Conservation (phyloP, 1,140 invertebrate species). For the Nebria ingens region DNA sequence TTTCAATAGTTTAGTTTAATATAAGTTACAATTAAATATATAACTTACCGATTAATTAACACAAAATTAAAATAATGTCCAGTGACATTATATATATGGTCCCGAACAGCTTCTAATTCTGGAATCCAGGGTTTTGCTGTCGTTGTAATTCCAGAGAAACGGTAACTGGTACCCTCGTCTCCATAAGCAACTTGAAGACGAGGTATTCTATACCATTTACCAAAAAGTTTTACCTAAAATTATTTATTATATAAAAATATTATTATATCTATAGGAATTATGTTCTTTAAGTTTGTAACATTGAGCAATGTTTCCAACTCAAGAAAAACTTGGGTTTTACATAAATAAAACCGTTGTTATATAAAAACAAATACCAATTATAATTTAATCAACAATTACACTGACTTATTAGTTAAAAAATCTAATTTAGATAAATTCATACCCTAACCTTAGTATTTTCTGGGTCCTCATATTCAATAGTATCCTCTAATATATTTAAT, state of each 20-base stretch:
- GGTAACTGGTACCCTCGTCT: constrained; percentile 51
- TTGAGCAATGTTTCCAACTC: too few relatives aligned
- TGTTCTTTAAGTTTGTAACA: too few relatives aligned
- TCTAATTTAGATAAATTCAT: background rate
- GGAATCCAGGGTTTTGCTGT: constrained; percentile 52
- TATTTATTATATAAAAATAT: too few relatives aligned
- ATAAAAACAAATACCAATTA: too few relatives aligned
- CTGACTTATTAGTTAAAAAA: background rate
- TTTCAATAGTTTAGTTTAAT: background rate
- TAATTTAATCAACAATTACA: background rate
- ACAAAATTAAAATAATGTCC: constrained; percentile 57
- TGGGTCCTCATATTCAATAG: constrained; percentile 47
- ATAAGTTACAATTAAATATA: background rate
- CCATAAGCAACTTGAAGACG: constrained; percentile 58
- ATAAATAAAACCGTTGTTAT: too few relatives aligned
- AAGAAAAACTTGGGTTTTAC: too few relatives aligned
- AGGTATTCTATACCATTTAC: constrained; percentile 55
- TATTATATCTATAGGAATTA: too few relatives aligned
- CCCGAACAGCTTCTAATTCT: constrained; percentile 39
- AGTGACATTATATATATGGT: constrained; percentile 41
- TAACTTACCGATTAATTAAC: constrained; percentile 52
- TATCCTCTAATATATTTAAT: constrained; percentile 40
- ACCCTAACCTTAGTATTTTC: constrained; percentile 43
- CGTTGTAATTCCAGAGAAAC: constrained; percentile 50
- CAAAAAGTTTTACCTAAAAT: constrained; percentile 50